A percentile compares a stretch with the other conserved stretches of the same genome.
phyloP scores from a whole-genome alignment of 2,113 vertebrate genomes.

The Mixornis gularis region DNA sequence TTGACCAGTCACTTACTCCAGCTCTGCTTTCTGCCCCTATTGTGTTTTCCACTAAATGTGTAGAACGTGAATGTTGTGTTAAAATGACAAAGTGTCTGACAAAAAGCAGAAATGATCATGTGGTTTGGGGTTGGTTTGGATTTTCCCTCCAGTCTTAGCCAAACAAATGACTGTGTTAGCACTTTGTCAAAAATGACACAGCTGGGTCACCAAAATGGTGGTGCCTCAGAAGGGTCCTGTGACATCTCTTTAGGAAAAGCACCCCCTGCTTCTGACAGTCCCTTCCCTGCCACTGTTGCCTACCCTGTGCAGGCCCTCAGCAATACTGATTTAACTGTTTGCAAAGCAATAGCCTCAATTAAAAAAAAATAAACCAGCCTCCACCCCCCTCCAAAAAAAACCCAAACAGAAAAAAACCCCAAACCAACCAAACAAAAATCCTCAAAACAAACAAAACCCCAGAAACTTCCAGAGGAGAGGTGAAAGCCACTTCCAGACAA shows the following conservation, averaged over 20 bases:
- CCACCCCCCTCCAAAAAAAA: fast-evolving
- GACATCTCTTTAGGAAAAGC: neutral
- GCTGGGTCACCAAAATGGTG: neutral
- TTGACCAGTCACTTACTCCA: neutral
- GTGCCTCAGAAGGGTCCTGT: neutral
- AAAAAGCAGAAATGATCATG: neutral
- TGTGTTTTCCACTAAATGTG: neutral
- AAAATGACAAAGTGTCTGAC: neutral
- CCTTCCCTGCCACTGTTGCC: neutral
- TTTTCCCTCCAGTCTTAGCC: neutral
- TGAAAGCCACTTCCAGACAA: neutral
- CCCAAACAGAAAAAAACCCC: fast-evolving
- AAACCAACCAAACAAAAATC: neutral
- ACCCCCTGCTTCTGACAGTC: neutral
- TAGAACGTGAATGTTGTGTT: neutral
- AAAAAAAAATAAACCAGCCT: neutral
- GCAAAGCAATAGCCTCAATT: neutral
- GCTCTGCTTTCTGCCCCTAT: neutral
- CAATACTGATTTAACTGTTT: neutral
- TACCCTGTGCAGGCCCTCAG: neutral
- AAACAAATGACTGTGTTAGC: neutral
- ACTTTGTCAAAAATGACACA: neutral
- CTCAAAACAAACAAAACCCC: neutral
- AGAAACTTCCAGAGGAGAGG: neutral
- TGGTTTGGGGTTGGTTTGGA: neutral